phyloP scores from a whole-genome alignment of 2,888 invertebrate genomes.

The Bombyx huttoni region DNA sequence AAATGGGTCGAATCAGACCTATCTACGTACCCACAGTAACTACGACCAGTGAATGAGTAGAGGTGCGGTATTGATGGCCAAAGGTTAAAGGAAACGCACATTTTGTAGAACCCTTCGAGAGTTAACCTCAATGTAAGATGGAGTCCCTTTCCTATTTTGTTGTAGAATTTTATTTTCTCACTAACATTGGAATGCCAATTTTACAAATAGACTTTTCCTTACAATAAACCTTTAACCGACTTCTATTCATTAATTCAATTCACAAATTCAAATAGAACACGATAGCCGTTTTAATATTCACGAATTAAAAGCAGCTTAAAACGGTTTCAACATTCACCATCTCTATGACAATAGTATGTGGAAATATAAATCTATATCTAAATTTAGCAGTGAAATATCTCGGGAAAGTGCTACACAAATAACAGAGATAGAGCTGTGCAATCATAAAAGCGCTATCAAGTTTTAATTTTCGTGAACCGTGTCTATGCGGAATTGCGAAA shows the following conservation, averaged over 20 bases:
- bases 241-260: no score
- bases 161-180: no score
- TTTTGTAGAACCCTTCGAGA: constrained; percentile 9
- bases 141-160: neutral
- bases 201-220: no score
- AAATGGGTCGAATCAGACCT: constrained; percentile 27
- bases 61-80: constrained; percentile 6
- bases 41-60: neutral
- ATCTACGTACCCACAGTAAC: constrained; percentile 6
- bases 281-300: no score
- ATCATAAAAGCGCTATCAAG: constrained; percentile 3
- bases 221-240: no score
- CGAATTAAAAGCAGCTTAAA: neutral
- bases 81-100: constrained; percentile 10
- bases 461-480: neutral
- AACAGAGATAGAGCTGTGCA: constrained; percentile 1
- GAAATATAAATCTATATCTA: neutral
- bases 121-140: constrained; percentile 1
- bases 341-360: neutral
- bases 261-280: no score
- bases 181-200: no score
- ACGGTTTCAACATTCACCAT: neutral
- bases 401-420: neutral
- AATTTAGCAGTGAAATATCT: neutral
- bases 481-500: neutral